A percentile compares a stretch with the other conserved stretches of the same genome.
Conservation (phyloP, 2,888 invertebrate species). For the Zele albiditarsus region DNA sequence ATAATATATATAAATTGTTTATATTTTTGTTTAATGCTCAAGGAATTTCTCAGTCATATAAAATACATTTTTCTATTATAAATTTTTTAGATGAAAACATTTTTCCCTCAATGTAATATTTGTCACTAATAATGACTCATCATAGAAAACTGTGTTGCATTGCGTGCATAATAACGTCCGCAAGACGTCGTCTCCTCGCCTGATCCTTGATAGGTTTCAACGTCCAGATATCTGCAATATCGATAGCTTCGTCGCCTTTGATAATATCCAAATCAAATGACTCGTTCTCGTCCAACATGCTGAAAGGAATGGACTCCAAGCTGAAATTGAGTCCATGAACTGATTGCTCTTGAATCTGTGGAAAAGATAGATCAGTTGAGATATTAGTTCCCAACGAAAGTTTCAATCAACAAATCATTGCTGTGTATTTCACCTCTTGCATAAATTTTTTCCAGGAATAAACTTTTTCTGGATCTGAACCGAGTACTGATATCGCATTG, state of each 20-base stretch:
- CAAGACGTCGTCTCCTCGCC: conserved; percentile 77
- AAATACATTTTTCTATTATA: background rate
- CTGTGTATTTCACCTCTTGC: conserved; percentile 69
- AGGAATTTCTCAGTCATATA: background rate
- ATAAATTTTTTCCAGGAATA: conserved; percentile 75
- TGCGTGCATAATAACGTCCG: conserved; percentile 79
- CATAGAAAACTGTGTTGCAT: conserved; percentile 78
- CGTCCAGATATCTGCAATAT: conserved; percentile 80
- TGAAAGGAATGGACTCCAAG: conserved; percentile 77
- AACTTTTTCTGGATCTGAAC: conserved; percentile 76
- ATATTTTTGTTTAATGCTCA: conserved; percentile 1
- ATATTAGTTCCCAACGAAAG: background rate
- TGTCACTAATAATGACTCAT: no score
- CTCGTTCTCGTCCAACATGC: conserved; percentile 76
- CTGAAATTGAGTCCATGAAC: conserved; percentile 77
- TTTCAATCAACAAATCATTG: background rate
- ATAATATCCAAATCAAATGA: conserved; percentile 76
- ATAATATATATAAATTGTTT: conserved; percentile 1
- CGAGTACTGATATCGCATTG: conserved; percentile 75
- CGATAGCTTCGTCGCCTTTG: conserved; percentile 75
- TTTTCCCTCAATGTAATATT: background rate
- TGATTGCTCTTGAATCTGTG: conserved; percentile 74
- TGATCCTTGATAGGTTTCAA: conserved; percentile 77
- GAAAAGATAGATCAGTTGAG: conserved; percentile 13
- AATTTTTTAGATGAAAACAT: background rate